Conservation (phyloP, 92 coral and sea anemone genomes). For the Chrysogorgia sp. region DNA sequence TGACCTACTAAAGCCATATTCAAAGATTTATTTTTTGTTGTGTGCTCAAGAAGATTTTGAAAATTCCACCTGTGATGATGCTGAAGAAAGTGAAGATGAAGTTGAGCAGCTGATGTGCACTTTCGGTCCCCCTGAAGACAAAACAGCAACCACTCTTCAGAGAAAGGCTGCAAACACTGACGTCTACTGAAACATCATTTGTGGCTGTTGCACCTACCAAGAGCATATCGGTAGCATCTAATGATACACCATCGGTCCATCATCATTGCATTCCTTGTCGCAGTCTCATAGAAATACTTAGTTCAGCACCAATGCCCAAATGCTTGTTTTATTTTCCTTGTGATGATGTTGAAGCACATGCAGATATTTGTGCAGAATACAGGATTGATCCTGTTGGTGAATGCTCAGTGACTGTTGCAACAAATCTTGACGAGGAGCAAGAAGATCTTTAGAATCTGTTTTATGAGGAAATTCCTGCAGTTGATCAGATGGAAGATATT, state of each 20-base stretch:
- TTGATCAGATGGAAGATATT: constrained; percentile 7
- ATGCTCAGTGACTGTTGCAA: constrained; percentile 33
- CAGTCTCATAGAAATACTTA: constrained; percentile 17
- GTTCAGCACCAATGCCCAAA: constrained; percentile 40
- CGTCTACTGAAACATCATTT: not conserved
- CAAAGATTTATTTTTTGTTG: constrained; percentile 70
- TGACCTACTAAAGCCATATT: constrained; percentile 68
- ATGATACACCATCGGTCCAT: not conserved
- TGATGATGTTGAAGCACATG: no score
- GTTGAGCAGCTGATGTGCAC: not conserved
- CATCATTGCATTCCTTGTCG: no score
- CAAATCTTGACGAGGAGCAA: constrained; percentile 28
- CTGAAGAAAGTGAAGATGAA: constrained; percentile 47
- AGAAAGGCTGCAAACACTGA: not conserved
- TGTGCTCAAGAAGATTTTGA: constrained; percentile 66
- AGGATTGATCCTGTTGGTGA: no score
- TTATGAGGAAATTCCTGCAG: not conserved
- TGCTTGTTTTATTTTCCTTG: no score
- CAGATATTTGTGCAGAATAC: no score
- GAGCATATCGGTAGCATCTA: not conserved
- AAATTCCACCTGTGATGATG: constrained; percentile 43
- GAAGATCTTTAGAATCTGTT: constrained; percentile 19
- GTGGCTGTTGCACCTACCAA: not conserved
- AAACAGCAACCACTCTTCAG: not conserved
- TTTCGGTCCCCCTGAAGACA: constrained; percentile 1